These are phyloP conservation scores for Panagrolaimus sp. DNA, from an alignment of 1,140 invertebrate species.

Conservation along the genomic window DNA sequence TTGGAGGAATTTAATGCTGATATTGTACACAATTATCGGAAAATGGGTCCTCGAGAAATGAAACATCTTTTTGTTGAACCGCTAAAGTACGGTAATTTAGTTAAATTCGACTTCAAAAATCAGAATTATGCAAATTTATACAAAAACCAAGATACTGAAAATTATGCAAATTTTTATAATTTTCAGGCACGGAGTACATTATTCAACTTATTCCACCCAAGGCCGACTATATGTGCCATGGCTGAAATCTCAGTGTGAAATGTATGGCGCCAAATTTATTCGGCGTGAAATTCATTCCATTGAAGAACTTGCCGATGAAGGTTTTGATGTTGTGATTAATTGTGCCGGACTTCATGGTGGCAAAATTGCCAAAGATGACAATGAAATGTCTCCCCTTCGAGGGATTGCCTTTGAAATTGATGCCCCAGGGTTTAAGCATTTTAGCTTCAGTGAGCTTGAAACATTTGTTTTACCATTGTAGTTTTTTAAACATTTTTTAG, in stretches of 20 bases:
- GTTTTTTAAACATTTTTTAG: too few relatives aligned
- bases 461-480: slow-evolving; percentile 40
- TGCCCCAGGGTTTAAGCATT: slow-evolving; percentile 20
- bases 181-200: slow-evolving; percentile 24
- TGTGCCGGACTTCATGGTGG: slow-evolving; percentile 16
- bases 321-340: slow-evolving; percentile 18
- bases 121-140: too few relatives aligned
- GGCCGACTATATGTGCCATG: slow-evolving; percentile 40
- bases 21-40: slow-evolving; percentile 56
- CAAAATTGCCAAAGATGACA: slow-evolving; percentile 14
- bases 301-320: slow-evolving; percentile 27
- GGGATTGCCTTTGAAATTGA: slow-evolving; percentile 32
- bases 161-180: too few relatives aligned
- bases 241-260: slow-evolving; percentile 25
- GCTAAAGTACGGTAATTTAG: slow-evolving; percentile 31
- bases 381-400: slow-evolving; percentile 29
- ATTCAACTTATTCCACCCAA: slow-evolving; percentile 40
- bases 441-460: slow-evolving; percentile 34
- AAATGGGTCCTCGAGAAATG: slow-evolving; percentile 41
- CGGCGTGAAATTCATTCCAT: slow-evolving; percentile 24
- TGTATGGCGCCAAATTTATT: slow-evolving; percentile 29
- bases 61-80: slow-evolving; percentile 40
- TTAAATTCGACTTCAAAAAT: too few relatives aligned
- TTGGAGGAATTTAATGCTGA: slow-evolving; percentile 36
- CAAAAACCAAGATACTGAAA: too few relatives aligned